Evolutionary conservation across 1,140 invertebrate genomes (phyloP), one percentile per base, ranked within the genome.

Genomic region (Lycorma delicatula): DNA sequence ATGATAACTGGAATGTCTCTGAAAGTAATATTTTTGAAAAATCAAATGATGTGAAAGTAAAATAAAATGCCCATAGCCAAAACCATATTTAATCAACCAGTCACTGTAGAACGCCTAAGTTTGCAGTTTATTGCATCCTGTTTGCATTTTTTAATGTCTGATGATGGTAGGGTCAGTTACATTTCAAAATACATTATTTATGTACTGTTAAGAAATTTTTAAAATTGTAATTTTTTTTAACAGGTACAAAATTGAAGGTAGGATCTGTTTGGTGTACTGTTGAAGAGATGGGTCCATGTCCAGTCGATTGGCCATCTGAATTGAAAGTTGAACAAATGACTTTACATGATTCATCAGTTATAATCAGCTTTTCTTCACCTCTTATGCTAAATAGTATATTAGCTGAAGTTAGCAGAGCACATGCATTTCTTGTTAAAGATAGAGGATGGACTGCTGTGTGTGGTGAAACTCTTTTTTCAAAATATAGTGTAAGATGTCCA

Each of bases 371-470:
- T 12, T 47, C 28, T n/a, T 36, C 23, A n/a, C 28, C n/a, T 22
- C 47, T 41, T 38, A 55, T 57, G 26, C 28, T 64, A 1, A 36
- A 31, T 6, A 46, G 58, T 36, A 55, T 58, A 0, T 22, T 46
- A n/a, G 58, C 54, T 9, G 59, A 60, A 11, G 58, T 59, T 36
- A 25, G 51, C 12, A 20, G 38, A 1, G 20, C 46, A 6, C 58
- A 63, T 27, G 53, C 60, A 2, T 59, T 64, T 46, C 56, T 56
- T 25, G 59, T 61, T 3, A 60, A 58, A 41, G 61, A 63, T 26
- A 55, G 48, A 36, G 63, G 60, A 25, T 64, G 63, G 63, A 58
- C 55, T 31, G 54, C 62, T 31, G 41, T 61, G 12, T 59, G 53
- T 54, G 46, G 58, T 16, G 61, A 64, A 1, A 28, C 26, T 18